Conservation (phyloP, 2,113 vertebrate genomes). For the Catharus bicknelli region DNA sequence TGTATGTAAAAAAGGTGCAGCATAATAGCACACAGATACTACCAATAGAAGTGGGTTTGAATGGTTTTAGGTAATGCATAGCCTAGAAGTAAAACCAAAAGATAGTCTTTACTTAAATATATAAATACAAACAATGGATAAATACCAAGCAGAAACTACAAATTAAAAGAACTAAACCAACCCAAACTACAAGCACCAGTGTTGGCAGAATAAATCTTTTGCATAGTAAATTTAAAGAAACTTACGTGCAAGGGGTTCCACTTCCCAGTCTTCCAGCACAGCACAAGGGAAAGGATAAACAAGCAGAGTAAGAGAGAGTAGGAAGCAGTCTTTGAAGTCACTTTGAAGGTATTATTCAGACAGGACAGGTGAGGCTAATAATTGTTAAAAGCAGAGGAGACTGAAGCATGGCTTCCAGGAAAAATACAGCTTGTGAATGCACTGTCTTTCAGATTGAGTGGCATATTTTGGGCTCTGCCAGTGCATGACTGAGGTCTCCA, state of each 20-base stretch:
- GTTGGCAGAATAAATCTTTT: neutral
- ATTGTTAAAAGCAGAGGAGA: neutral
- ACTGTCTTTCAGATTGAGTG: neutral
- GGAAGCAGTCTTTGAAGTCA: constrained; percentile 43
- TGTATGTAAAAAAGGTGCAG: neutral
- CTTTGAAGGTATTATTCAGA: neutral
- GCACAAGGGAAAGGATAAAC: constrained; percentile 76
- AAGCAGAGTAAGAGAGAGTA: constrained; percentile 68
- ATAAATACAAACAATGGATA: neutral
- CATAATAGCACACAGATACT: neutral
- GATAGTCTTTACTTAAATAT: neutral
- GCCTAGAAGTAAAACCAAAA: neutral
- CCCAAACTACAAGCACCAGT: neutral
- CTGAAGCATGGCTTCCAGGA: neutral
- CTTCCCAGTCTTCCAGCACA: constrained; percentile 88
- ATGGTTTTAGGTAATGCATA: neutral
- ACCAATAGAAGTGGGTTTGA: neutral
- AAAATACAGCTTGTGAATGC: neutral
- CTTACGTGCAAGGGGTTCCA: constrained; percentile 98
- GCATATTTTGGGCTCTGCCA: neutral
- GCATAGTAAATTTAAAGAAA: constrained; percentile 50
- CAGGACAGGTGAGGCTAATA: neutral
- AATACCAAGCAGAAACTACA: neutral
- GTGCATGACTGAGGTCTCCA: neutral
- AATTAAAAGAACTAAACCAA: neutral